phyloP scores from a whole-genome alignment of 2,113 vertebrate species.

The Epinephelus cyanopodus region DNA sequence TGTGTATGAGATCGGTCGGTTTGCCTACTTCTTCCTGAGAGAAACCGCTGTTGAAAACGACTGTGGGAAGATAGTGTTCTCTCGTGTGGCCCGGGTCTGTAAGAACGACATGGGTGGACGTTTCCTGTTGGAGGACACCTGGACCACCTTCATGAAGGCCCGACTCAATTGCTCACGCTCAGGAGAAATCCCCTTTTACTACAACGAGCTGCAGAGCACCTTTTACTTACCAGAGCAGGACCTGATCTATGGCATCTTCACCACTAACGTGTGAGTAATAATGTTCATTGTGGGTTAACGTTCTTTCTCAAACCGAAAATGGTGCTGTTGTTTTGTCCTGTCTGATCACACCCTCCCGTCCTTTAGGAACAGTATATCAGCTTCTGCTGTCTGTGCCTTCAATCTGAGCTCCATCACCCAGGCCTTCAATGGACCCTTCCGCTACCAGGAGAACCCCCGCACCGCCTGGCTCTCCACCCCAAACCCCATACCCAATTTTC shows the following conservation, averaged over 20 bases:
- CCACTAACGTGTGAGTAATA: constrained; percentile 93
- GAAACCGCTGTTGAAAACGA: constrained; percentile 95
- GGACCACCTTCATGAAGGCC: constrained; percentile 99
- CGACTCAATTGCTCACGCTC: constrained; percentile 95
- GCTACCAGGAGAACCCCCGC: constrained; percentile 96
- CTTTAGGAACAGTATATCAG: constrained; percentile 94
- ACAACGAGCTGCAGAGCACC: constrained; percentile 95
- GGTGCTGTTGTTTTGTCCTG: too few relatives aligned
- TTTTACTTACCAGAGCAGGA: constrained; percentile 94
- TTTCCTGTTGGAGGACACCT: constrained; percentile 95
- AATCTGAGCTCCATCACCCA: constrained; percentile 94
- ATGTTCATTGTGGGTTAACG: too few relatives aligned
- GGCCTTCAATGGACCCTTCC: constrained; percentile 94
- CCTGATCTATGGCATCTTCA: constrained; percentile 96
- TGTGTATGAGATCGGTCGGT: constrained; percentile 93
- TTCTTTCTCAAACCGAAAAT: too few relatives aligned
- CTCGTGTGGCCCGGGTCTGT: constrained; percentile 94
- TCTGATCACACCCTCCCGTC: not conserved
- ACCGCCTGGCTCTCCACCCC: constrained; percentile 94
- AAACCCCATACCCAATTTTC: constrained; percentile 95
- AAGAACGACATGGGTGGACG: constrained; percentile 96
- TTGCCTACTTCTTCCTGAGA: constrained; percentile 95
- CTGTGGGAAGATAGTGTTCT: constrained; percentile 94
- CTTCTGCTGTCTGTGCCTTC: constrained; percentile 95
- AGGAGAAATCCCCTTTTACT: constrained; percentile 95